Evolutionary conservation across 2,113 vertebrate species (phyloP).

Genomic region (Xenus cinereus): DNA sequence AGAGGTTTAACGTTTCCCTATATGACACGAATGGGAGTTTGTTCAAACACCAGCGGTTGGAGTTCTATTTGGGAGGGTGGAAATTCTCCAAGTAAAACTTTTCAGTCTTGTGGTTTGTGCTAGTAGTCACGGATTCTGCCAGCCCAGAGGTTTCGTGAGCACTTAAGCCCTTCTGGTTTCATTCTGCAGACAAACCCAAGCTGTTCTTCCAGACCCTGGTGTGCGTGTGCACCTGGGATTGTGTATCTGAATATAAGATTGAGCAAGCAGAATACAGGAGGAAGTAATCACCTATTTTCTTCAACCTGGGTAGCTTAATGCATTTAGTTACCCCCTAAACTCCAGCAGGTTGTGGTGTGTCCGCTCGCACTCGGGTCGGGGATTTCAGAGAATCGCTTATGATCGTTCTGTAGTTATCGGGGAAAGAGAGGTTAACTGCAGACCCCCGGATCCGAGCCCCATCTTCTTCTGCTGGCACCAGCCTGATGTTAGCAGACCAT

Average conservation of each 20-base stretch:
- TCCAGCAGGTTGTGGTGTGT: neutral
- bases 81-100: constrained; percentile 30
- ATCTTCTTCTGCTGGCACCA: rapidly evolving
- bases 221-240: neutral
- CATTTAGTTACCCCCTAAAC: neutral
- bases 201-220: neutral
- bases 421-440: neutral
- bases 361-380: neutral
- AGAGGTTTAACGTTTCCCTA: neutral
- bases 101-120: neutral
- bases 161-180: neutral
- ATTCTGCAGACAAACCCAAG: neutral
- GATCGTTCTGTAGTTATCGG: neutral
- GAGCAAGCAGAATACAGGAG: neutral
- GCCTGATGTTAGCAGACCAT: neutral
- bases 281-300: neutral
- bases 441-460: neutral
- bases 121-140: neutral
- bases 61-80: constrained; percentile 10
- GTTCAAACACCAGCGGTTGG: neutral
- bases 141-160: neutral
- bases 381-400: rapidly evolving
- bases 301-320: neutral
- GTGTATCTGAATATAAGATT: neutral
- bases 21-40: neutral